Base-by-base conservation (phyloP, 2,797 vertebrate species). In the Macroramphosus scolopax region DNA sequence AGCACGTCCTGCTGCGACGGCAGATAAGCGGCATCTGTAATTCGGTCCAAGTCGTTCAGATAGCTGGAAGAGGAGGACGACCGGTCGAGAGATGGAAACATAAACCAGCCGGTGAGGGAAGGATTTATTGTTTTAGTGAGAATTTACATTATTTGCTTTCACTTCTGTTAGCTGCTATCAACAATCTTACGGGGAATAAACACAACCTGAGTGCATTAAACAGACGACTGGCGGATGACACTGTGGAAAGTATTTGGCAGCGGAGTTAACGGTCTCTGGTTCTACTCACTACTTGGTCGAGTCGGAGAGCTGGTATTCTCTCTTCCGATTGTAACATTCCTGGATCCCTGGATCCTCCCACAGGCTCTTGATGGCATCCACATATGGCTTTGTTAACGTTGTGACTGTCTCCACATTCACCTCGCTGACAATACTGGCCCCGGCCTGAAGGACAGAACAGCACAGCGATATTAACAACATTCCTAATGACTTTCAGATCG, bases 251-350 rank as follows among this genome's bases (percentile, higher is more conserved):
- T 67, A 51, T 74, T 63, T 46, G 39, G 46, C 60, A 43, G 6
- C 0, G 32, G 34, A 43, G 39, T 47, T 33, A 42, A 58, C 44
- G 1, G 13, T n/a, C n/a, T 26, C 20, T 75, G 77, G 73, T 56
- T 47, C 30, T 51, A 94, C 95, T 95, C 87, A 98, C 96, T 98
- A 98, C 91, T 96, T 98, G 84, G 95, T 88, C 5, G 96, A 98
- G 85, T 98, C 96, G 5, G 96, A 98, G 62, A 98, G 89, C 36
- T 98, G 95, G 88, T 95, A 98, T 70, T 98, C 95, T 78, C 95
- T 92, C 88, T 93, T 90, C 79, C 95, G 91, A 33, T 87, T 89
- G 14, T 97, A 97, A 75, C 94, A 95, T 73, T 97, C 93, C 83
- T 94, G 93, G 71, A 98, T 94, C 65, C 95, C 95, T 24, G 92